A percentile compares a stretch with the other conserved stretches of the same genome.
Evolutionary conservation across 2,113 vertebrate species (phyloP).

Genomic region (Lophotis ruficrista): DNA sequence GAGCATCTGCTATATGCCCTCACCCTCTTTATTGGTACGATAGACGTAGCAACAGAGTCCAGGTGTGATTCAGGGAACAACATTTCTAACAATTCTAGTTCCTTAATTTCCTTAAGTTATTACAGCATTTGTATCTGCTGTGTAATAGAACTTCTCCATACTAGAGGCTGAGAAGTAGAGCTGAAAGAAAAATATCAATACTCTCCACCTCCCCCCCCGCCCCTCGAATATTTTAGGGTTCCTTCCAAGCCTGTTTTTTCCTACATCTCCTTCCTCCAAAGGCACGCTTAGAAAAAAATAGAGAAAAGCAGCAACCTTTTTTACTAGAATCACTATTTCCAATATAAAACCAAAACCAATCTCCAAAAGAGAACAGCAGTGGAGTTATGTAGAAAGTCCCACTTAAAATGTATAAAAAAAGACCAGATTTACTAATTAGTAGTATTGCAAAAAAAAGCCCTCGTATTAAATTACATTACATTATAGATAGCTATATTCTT

Average conservation of each 20-base stretch:
- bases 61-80: not conserved
- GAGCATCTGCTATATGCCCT: not conserved
- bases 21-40: not conserved
- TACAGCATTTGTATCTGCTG: not conserved
- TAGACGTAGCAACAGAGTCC: not conserved
- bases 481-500: not conserved
- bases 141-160: not conserved
- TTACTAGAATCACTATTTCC: not conserved
- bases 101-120: not conserved
- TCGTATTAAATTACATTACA: not conserved
- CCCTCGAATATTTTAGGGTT: not conserved
- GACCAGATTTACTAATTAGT: not conserved
- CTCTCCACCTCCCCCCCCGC: not conserved
- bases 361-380: not conserved
- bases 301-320: not conserved
- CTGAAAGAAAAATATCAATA: not conserved
- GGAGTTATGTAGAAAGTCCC: not conserved
- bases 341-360: not conserved
- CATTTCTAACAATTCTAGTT: not conserved
- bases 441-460: not conserved
- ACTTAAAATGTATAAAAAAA: not conserved
- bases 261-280: not conserved
- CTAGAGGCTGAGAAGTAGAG: not conserved
- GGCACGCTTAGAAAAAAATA: not conserved
- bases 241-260: not conserved